Evolutionary conservation across 2,888 invertebrate species (phyloP).

Genomic region (Hyposoter didymator): DNA sequence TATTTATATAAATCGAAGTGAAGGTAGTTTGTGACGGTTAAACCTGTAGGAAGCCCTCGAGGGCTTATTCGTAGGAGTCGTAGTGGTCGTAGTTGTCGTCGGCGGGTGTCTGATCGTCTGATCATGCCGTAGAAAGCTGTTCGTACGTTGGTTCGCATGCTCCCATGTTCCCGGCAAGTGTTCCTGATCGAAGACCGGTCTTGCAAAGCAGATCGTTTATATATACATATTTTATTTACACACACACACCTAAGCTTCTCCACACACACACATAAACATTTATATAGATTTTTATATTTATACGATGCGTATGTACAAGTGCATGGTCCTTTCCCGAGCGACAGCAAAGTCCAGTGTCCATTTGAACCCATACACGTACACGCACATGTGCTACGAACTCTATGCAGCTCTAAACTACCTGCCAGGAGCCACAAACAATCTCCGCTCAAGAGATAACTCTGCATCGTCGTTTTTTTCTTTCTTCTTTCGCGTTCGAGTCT

Average conservation of each 20-base stretch:
- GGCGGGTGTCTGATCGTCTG: conserved; percentile 67
- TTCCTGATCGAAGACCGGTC: conserved; percentile 68
- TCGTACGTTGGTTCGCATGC: conserved; percentile 64
- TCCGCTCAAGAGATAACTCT: conserved; percentile 56
- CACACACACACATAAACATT: neutral
- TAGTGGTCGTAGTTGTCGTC: conserved; percentile 60
- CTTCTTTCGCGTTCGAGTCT: too few species aligned
- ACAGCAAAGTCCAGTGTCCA: conserved; percentile 34
- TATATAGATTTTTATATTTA: neutral
- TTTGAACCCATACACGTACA: conserved; percentile 18
- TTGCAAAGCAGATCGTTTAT: conserved; percentile 67
- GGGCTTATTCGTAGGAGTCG: conserved; percentile 66
- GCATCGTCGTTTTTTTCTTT: conserved; percentile 43
- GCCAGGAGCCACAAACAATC: conserved; percentile 48
- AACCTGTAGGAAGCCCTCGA: conserved; percentile 61
- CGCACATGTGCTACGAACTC: conserved; percentile 20
- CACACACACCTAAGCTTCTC: neutral
- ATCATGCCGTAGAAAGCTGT: conserved; percentile 68
- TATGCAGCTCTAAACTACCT: conserved; percentile 36
- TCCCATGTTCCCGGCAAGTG: conserved; percentile 65
- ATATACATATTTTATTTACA: conserved; percentile 44
- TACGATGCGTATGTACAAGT: conserved; percentile 19
- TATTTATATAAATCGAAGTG: conserved; percentile 36
- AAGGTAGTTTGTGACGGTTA: conserved; percentile 53
- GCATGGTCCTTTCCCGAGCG: conserved; percentile 17